Percentiles rank a stretch among this genome's conserved stretches.
phyloP scores from a whole-genome alignment of 1,140 invertebrate genomes.

The Aricia agestis region DNA sequence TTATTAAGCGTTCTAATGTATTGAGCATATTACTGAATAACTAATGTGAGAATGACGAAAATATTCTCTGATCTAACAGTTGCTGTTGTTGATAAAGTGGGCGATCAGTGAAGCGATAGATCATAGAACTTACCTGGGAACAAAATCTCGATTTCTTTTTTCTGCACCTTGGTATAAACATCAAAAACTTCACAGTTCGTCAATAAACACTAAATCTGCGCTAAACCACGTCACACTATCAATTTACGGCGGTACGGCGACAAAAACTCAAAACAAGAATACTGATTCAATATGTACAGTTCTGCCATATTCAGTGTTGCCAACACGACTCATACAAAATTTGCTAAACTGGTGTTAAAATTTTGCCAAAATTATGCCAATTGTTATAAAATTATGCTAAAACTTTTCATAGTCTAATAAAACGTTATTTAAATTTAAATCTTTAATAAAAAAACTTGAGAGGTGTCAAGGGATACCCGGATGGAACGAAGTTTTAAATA shows the following conservation, averaged over 20 bases:
- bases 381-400: too few species aligned
- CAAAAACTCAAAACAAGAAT: constrained; percentile 38
- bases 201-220: constrained; percentile 45
- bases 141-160: constrained; percentile 32
- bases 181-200: constrained; percentile 22
- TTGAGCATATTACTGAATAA: constrained; percentile 7
- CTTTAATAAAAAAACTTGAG: too few species aligned
- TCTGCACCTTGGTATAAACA: constrained; percentile 21
- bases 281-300: constrained; percentile 36
- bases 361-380: too few species aligned
- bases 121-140: constrained; percentile 48
- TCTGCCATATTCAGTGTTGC: too few species aligned
- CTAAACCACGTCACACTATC: constrained; percentile 65
- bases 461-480: too few species aligned
- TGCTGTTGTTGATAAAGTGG: constrained; percentile 42
- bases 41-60: constrained; percentile 24
- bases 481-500: too few species aligned
- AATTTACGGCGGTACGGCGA: constrained; percentile 47
- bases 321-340: too few species aligned
- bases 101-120: constrained; percentile 44
- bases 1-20: constrained; percentile 14
- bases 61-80: constrained; percentile 51
- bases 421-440: too few species aligned
- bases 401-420: too few species aligned
- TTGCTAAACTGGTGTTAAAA: too few species aligned